These are phyloP conservation scores for Bergia sp. DNA, from an alignment of 92 coral and sea anemone species.

Conservation along the genomic window DNA sequence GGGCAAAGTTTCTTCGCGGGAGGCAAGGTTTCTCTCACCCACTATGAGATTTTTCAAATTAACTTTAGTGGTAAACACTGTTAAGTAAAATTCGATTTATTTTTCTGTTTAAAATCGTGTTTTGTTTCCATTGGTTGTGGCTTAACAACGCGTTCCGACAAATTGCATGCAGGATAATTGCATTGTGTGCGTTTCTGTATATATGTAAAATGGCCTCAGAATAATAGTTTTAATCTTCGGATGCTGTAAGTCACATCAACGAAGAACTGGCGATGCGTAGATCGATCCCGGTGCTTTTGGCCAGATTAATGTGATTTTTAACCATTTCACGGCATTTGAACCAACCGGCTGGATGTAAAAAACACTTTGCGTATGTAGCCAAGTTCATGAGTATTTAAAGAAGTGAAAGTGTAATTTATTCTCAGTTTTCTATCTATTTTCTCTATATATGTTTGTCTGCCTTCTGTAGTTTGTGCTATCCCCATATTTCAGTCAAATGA, in stretches of 20 bases:
- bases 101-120: background rate
- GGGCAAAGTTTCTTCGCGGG: constrained; percentile 7
- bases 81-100: background rate
- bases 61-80: background rate
- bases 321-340: no score
- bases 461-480: background rate
- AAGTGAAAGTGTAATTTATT: no score
- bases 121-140: background rate
- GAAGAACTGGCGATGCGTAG: background rate
- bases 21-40: background rate
- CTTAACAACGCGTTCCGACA: background rate
- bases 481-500: background rate
- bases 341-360: no score
- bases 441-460: background rate
- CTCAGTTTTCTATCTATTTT: background rate
- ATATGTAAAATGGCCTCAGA: background rate
- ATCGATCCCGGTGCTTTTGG: no score
- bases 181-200: background rate
- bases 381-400: no score
- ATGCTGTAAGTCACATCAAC: background rate
- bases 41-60: background rate
- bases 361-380: no score
- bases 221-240: background rate
- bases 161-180: background rate
- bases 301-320: no score